Conservation (phyloP, 2,113 vertebrate genomes). For the Mugil cephalus region DNA sequence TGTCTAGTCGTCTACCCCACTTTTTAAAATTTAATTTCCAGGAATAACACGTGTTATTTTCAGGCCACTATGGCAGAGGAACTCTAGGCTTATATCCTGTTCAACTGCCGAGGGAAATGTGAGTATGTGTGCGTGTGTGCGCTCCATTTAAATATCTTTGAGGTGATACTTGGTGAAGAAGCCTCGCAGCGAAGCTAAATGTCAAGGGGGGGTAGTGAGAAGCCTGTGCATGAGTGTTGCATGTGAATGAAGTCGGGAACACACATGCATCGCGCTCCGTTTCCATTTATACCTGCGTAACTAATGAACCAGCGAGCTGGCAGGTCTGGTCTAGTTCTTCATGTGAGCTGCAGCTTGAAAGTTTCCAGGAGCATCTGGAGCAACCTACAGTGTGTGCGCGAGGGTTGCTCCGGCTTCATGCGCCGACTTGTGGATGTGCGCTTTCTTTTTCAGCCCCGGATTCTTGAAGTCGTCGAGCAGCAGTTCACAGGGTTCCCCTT, state of each 20-base stretch:
- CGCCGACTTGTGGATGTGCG: background rate
- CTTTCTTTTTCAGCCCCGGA: too few species aligned
- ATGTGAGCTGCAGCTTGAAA: background rate
- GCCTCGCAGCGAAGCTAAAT: background rate
- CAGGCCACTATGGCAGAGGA: background rate
- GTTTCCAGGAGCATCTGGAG: constrained; percentile 7
- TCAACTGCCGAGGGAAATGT: background rate
- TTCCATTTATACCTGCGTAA: constrained; percentile 8
- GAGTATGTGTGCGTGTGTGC: constrained; percentile 7
- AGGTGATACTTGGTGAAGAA: constrained; percentile 1
- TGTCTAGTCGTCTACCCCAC: background rate
- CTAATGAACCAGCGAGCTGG: constrained; percentile 15
- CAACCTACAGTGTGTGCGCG: background rate
- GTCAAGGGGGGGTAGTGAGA: background rate
- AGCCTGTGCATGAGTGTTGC: background rate
- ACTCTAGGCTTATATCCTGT: background rate
- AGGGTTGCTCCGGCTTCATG: background rate
- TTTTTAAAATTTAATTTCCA: background rate
- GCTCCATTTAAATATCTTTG: constrained; percentile 5
- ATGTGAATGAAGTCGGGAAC: constrained; percentile 15
- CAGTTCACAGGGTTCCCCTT: background rate
- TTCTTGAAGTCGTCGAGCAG: too few species aligned
- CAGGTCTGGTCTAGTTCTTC: constrained; percentile 14
- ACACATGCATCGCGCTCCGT: background rate
- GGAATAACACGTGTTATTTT: background rate